These are phyloP conservation scores for Drosophila meridionalis DNA, from an alignment of 2,888 invertebrate genomes.

Conservation along the genomic window DNA sequence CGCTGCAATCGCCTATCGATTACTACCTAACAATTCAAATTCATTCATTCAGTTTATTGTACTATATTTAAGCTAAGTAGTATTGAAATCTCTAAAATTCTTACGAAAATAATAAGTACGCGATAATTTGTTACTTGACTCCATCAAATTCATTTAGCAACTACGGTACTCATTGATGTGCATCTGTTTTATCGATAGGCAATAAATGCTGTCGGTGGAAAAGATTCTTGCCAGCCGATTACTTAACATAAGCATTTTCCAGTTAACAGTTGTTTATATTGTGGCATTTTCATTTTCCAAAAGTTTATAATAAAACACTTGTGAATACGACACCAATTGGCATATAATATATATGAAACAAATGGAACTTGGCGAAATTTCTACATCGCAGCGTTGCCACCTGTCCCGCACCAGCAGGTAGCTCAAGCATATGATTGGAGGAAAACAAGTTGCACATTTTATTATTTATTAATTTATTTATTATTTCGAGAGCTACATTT, in stretches of 20 bases:
- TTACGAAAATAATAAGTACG: not conserved
- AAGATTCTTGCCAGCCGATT: not conserved
- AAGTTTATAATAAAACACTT: not conserved
- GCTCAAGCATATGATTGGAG: not conserved
- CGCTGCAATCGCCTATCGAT: not conserved
- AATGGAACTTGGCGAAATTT: not conserved
- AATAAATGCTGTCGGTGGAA: not conserved
- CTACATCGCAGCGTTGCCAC: conserved; percentile 7
- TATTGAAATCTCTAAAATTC: not conserved
- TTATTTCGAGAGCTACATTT: conserved; percentile 23
- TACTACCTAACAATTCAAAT: not conserved
- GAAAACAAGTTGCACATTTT: not conserved
- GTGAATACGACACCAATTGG: not conserved
- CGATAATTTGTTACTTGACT: not conserved
- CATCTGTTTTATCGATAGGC: not conserved
- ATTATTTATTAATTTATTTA: not conserved
- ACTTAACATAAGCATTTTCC: not conserved
- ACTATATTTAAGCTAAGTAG: not conserved
- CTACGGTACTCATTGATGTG: no score
- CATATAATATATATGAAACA: not conserved
- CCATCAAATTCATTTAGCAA: not conserved
- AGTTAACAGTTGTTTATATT: conserved; percentile 7
- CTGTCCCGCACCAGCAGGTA: conserved; percentile 7
- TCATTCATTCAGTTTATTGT: no score
- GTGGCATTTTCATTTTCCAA: not conserved